Evolutionary conservation across 2,888 invertebrate genomes (phyloP), one percentile per base, ranked within the genome.

Genomic region (Drosophila cracens): DNA sequence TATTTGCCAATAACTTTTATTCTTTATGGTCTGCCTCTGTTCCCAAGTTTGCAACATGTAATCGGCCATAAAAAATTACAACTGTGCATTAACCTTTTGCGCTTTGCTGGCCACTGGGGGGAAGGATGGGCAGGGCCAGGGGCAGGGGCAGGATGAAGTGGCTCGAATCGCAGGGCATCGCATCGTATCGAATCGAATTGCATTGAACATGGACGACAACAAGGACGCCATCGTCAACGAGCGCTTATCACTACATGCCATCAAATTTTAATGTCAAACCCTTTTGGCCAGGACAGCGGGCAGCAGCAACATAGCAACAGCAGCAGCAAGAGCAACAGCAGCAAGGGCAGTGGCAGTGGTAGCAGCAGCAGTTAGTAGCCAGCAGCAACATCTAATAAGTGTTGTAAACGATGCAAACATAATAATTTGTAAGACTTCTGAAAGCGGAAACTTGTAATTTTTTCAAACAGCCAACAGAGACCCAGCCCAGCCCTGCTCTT

Each of bases 371-470:
- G 43, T 11, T 31, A 43, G 61, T 40, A 70, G 52, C 38, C 64
- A 49, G 40, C 36, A 54, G 70, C 73, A 76, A 82, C 75, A 82
- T 85, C 77, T 84, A 86, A 86, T 83, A 89, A 86, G 85, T 86
- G 87, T 87, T 89, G 87, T 83, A 87, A 87, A 87, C 87, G 87
- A 87, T 85, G 87, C 82, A 87, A 87, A 87, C 87, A 87, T 89
- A 90, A 87, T 83, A 89, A 85, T 89, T 90, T 88, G 79, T 87
- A 85, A 79, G 86, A 87, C 82, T 89, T 89, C 78, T 90, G 90
- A 90, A 91, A 91, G 90, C 90, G 86, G 89, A 90, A 83, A 86
- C 91, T 82, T 91, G 90, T 90, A 87, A 84, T 89, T 89, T 88
- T 87, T 72, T 76, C 87, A 76, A 79, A 82, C 86, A 75, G 78